A percentile compares a stretch with the other conserved stretches of the same genome.
phyloP scores from a whole-genome alignment of 1,140 invertebrate species.

The Thereuonema tuberculata region DNA sequence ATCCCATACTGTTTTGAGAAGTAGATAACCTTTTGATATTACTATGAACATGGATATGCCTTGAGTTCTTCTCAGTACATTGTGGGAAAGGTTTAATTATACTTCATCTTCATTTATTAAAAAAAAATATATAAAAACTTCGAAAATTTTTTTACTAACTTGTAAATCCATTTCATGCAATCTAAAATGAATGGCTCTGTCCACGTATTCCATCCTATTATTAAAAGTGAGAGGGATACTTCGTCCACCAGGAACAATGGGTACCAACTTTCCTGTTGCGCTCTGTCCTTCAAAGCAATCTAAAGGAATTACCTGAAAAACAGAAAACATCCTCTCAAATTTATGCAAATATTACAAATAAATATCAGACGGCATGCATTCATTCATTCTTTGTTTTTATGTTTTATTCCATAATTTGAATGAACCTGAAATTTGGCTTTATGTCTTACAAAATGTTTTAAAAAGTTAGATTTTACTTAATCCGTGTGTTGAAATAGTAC shows the following conservation, averaged over 20 bases:
- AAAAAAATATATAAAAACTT: not conserved
- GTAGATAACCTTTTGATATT: too few species aligned
- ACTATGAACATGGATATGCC: too few species aligned
- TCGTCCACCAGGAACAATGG: constrained; percentile 44
- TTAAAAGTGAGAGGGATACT: constrained; percentile 45
- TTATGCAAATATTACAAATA: not conserved
- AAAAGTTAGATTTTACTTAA: too few species aligned
- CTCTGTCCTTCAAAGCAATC: constrained; percentile 50
- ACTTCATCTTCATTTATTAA: too few species aligned
- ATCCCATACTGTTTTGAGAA: too few species aligned
- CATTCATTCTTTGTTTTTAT: too few species aligned
- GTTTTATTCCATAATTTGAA: too few species aligned
- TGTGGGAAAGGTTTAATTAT: too few species aligned
- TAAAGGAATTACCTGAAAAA: constrained; percentile 43
- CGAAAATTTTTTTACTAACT: constrained; percentile 23
- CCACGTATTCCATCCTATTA: constrained; percentile 46
- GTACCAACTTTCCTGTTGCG: constrained; percentile 43
- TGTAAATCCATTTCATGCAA: constrained; percentile 50
- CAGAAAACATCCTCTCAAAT: too few species aligned
- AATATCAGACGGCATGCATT: not conserved
- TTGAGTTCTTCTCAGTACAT: not conserved
- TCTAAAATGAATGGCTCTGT: constrained; percentile 43
- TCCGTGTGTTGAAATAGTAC: too few species aligned
- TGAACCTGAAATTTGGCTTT: too few species aligned
- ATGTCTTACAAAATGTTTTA: too few species aligned